phyloP scores from a whole-genome alignment of 2,113 vertebrate genomes.

The Origma solitaria region DNA sequence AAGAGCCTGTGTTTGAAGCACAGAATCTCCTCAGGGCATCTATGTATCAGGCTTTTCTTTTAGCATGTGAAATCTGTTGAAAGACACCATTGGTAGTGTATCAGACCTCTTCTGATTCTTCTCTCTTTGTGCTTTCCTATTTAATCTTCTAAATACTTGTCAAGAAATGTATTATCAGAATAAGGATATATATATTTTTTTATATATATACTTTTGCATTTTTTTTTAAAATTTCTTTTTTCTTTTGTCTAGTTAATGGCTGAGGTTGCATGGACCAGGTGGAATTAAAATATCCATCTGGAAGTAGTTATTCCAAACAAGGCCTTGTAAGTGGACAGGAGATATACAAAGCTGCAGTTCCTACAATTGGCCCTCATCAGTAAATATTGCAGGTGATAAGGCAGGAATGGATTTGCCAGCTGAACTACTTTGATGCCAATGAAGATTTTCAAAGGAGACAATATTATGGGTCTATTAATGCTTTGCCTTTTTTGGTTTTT shows the following conservation, averaged over 20 bases:
- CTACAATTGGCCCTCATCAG: not conserved
- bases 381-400: not conserved
- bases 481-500: not conserved
- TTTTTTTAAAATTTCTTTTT: too few relatives aligned
- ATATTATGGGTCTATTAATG: not conserved
- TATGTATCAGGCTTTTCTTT: not conserved
- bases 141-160: not conserved
- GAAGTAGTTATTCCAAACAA: not conserved
- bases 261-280: not conserved
- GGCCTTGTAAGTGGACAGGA: not conserved
- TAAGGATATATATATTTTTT: not conserved
- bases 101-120: not conserved
- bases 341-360: not conserved
- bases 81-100: accelerated
- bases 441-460: not conserved
- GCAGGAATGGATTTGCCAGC: not conserved
- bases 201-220: not conserved
- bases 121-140: not conserved
- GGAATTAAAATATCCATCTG: not conserved
- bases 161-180: not conserved
- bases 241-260: not conserved
- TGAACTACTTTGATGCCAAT: not conserved
- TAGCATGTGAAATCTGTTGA: not conserved
- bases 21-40: not conserved
- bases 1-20: not conserved